A percentile compares a stretch with the other conserved stretches of the same genome.
Conservation (phyloP, 2,888 invertebrate genomes). For the Lasioglossum morio region DNA sequence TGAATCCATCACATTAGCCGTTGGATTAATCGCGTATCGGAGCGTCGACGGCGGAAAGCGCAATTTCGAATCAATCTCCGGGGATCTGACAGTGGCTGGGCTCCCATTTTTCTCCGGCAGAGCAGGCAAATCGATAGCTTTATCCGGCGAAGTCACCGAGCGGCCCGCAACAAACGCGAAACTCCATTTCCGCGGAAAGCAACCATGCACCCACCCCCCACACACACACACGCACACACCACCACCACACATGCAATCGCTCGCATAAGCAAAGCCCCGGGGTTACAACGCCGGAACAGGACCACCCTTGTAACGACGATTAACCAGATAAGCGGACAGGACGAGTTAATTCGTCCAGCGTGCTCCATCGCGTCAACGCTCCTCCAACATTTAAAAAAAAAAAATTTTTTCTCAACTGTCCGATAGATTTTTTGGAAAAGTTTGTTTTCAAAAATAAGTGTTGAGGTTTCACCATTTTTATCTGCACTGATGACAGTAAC, state of each 20-base stretch:
- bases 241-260: neutral
- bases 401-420: neutral
- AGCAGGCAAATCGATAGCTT: constrained; percentile 63
- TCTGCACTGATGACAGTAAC: neutral
- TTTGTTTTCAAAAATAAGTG: neutral
- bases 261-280: constrained; percentile 14
- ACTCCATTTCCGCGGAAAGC: constrained; percentile 52
- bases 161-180: constrained; percentile 58
- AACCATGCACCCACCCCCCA: constrained; percentile 32
- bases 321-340: constrained; percentile 36
- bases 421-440: neutral
- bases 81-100: constrained; percentile 31
- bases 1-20: constrained; percentile 43
- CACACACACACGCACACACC: neutral
- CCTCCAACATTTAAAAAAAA: neutral
- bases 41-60: constrained; percentile 21
- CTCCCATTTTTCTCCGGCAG: constrained; percentile 56
- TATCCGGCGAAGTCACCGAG: constrained; percentile 49
- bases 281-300: constrained; percentile 26
- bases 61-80: constrained; percentile 68
- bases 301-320: constrained; percentile 47
- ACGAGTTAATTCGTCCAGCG: neutral
- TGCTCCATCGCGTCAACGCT: neutral
- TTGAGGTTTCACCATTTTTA: neutral
- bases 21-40: constrained; percentile 37